Base-by-base conservation (phyloP, 2,113 vertebrate genomes). In the Marmota flaviventris region DNA sequence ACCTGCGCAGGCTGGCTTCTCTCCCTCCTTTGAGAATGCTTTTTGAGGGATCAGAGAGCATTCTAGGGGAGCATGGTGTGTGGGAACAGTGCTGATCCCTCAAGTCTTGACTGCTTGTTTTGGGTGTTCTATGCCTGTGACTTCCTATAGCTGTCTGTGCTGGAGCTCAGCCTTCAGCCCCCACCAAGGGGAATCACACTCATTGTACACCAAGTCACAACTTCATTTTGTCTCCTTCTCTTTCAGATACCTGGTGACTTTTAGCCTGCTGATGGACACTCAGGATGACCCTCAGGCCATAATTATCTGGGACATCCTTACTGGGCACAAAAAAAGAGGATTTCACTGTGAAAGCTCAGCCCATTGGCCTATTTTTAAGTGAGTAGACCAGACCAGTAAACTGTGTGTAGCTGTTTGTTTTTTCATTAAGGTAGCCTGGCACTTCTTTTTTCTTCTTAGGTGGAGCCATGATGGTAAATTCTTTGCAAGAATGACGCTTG, bases 311-410 rank as follows among this genome's bases (percentile, higher is more conserved):
- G 99, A 99, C 98, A 99, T 99, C 94, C 99, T 99, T 63, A 99
- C 99, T 0, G 99, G 99, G 86, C 99, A 99, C 96, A 99, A 99
- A 98, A 99, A 99, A 98, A 98, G 99, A 98, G 99, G 99, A 16
- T 99, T 99, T 97, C 99, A 99, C 97, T 99, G 99, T 91, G 99
- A 99, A 97, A 99, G 99, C 95, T 99, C 99, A 8, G 99, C 99
- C 78, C 99, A 99, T 96, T 99, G 99, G 99, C 99, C 99, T 82
- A 99, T 99, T 96, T 99, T 99, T 97, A 99, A 99, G 99, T 99
- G 98, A 98, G 99, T 98, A 87, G 73, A 39, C 1, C 39, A 4
- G 0, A 16, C 11, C 0, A 4, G 5, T 1, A 29, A 1, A 11
- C 58, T 27, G 10, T 16, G 11, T 67, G 4, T 56, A 29, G 29